Evolutionary conservation across 2,113 vertebrate species (phyloP).

Genomic region (Fregetta grallaria): DNA sequence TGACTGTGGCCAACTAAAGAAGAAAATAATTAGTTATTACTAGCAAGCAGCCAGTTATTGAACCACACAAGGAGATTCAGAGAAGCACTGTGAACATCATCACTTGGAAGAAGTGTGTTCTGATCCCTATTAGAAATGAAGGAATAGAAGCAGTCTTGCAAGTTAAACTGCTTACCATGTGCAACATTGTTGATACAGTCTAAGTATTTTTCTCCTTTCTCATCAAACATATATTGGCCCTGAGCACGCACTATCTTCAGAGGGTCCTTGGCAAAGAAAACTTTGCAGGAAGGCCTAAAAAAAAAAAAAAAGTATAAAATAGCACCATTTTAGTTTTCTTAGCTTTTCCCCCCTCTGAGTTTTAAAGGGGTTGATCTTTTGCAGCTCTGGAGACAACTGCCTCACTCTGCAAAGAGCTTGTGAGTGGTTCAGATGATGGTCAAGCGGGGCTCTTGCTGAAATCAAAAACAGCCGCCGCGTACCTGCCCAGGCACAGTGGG

Average conservation of each 20-base stretch:
- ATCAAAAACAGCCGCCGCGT: neutral
- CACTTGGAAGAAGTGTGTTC: neutral
- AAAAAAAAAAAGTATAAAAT: neutral
- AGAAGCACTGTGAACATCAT: neutral
- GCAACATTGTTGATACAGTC: conserved; percentile 99
- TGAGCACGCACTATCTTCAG: conserved; percentile 90
- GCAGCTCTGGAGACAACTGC: neutral
- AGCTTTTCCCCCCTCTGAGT: neutral
- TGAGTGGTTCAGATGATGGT: neutral
- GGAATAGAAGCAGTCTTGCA: neutral
- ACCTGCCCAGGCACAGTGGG: neutral
- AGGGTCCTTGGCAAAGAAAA: conserved; percentile 93
- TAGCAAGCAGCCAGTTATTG: neutral
- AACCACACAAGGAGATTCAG: neutral
- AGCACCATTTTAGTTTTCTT: neutral
- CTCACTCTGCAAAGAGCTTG: neutral
- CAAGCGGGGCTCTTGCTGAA: neutral
- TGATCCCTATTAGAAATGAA: neutral
- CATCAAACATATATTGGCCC: conserved; percentile 95
- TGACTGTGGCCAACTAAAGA: conserved; percentile 92
- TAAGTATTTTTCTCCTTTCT: conserved; percentile 85
- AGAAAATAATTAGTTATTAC: neutral
- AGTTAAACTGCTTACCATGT: conserved; percentile 80
- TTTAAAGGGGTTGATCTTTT: neutral
- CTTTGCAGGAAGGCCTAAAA: conserved; percentile 92